These are phyloP conservation scores for Onychostruthus taczanowskii DNA, from an alignment of 2,113 vertebrate genomes.

Conservation along the genomic window DNA sequence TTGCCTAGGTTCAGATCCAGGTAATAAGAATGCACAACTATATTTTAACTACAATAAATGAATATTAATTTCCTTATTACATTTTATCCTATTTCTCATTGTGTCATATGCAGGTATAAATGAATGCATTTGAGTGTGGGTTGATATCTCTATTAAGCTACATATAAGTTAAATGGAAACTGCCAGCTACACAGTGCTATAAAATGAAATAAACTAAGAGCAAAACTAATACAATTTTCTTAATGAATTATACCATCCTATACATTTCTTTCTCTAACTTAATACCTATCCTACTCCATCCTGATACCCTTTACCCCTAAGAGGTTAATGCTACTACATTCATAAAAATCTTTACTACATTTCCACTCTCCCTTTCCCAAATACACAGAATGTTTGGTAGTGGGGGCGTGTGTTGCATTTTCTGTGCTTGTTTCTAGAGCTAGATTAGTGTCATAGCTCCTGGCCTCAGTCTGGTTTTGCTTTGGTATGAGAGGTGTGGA, in stretches of 20 bases:
- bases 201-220: background rate
- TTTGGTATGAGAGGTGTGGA: background rate
- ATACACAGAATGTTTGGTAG: background rate
- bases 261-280: background rate
- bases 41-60: background rate
- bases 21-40: background rate
- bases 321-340: background rate
- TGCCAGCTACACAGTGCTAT: background rate
- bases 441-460: background rate
- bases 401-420: accelerated
- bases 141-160: background rate
- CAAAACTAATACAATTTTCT: background rate
- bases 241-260: background rate
- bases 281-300: background rate
- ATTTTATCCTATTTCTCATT: background rate
- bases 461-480: background rate
- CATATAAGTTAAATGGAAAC: background rate
- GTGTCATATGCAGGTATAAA: background rate
- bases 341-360: background rate
- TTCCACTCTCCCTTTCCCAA: background rate
- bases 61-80: background rate
- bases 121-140: background rate
- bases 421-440: background rate
- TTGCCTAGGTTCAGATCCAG: background rate
- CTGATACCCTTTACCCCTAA: background rate